These are phyloP conservation scores for Polyommatus icarus DNA, from an alignment of 2,888 invertebrate species.

Conservation along the genomic window DNA sequence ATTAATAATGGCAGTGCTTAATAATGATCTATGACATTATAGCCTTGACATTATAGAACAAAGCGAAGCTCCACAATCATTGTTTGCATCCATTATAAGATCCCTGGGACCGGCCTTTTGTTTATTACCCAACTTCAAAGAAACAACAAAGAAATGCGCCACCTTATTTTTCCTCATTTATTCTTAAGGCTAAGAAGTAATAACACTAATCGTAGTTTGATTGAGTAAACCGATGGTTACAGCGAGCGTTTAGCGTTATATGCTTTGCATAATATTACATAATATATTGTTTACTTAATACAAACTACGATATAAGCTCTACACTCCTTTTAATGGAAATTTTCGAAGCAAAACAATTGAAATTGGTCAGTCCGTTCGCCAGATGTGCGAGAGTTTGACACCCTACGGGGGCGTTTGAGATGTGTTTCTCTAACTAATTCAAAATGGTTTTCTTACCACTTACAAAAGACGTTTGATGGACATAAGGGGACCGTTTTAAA, in stretches of 20 bases:
- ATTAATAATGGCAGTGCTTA: background rate
- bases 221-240: background rate
- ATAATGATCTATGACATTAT: slow-evolving; percentile 19
- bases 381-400: background rate
- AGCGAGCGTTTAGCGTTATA: background rate
- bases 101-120: background rate
- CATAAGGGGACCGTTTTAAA: no score
- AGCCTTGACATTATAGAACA: slow-evolving; percentile 18
- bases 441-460: background rate
- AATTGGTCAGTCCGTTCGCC: background rate
- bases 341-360: background rate
- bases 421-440: background rate
- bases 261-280: background rate
- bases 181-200: slow-evolving; percentile 7
- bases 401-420: background rate
- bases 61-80: slow-evolving; percentile 18
- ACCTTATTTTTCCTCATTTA: background rate
- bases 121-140: slow-evolving; percentile 11
- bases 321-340: background rate
- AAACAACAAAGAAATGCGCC: background rate
- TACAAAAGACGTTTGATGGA: no score
- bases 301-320: no score
- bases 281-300: no score
- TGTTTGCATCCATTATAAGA: slow-evolving; percentile 13
- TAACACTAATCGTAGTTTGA: background rate